A percentile compares a stretch with the other conserved stretches of the same genome.
These are phyloP conservation scores for Hycleus cichorii DNA, from an alignment of 1,140 invertebrate species.

Conservation along the genomic window DNA sequence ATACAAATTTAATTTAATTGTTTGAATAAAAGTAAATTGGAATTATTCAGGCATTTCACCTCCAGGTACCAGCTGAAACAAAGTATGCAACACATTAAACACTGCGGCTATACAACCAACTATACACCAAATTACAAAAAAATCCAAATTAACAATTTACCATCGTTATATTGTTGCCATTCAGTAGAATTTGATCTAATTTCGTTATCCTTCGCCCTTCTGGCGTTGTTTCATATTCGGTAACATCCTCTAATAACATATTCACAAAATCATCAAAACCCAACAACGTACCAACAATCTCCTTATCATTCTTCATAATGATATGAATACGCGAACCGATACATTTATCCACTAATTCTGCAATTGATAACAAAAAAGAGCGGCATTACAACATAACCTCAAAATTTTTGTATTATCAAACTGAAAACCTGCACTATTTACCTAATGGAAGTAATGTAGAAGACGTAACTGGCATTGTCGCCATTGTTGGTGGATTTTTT, in stretches of 20 bases:
- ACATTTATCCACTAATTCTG: constrained; percentile 99
- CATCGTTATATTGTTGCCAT: constrained; percentile 99
- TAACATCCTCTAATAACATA: constrained; percentile 90
- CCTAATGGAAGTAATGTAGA: constrained; percentile 37
- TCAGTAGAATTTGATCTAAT: constrained; percentile 94
- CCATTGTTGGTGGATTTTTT: constrained; percentile 24
- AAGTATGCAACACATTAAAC: constrained; percentile 20
- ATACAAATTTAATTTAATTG: neutral
- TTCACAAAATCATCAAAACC: constrained; percentile 99
- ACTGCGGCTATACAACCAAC: constrained; percentile 16
- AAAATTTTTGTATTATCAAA: constrained; percentile 2
- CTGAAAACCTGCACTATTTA: constrained; percentile 18
- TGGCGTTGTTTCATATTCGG: constrained; percentile 91
- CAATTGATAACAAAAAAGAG: neutral
- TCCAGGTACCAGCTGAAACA: constrained; percentile 58
- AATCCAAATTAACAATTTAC: constrained; percentile 54
- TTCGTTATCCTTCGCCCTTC: constrained; percentile 95
- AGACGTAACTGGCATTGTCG: constrained; percentile 34
- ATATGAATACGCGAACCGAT: constrained; percentile 99
- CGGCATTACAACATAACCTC: constrained; percentile 7
- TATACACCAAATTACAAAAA: constrained; percentile 4
- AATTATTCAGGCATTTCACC: constrained; percentile 57
- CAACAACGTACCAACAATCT: constrained; percentile 94
- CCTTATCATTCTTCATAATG: constrained; percentile 99
- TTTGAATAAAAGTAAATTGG: neutral